phyloP scores from a whole-genome alignment of 2,797 vertebrate species.

The Avahi laniger region DNA sequence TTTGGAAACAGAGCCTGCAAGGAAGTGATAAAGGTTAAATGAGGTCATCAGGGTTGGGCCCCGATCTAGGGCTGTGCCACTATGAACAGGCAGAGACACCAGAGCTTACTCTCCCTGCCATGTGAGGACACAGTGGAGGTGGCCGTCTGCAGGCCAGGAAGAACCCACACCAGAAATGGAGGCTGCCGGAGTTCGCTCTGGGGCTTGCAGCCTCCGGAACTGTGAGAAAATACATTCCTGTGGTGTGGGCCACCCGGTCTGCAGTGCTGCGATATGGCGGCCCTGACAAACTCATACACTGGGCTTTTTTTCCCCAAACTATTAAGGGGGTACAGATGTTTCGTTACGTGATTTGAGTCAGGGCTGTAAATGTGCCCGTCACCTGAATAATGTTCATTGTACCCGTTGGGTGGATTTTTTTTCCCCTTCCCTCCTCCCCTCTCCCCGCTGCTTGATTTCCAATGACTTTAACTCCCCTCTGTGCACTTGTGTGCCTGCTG shows the following conservation, averaged over 20 bases:
- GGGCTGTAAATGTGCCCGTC: too few species aligned
- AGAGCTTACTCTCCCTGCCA: not conserved
- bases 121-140: not conserved
- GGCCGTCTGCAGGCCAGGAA: not conserved
- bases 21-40: not conserved
- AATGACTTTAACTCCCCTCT: too few species aligned
- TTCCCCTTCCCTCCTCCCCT: too few species aligned
- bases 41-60: not conserved
- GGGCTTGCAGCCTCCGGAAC: not conserved
- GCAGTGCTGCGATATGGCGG: not conserved
- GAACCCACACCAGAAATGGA: not conserved
- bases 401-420: too few species aligned
- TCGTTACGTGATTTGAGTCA: too few species aligned
- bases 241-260: too few species aligned
- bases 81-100: not conserved
- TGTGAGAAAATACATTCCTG: not conserved
- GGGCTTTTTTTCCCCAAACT: too few species aligned
- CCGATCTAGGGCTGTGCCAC: not conserved
- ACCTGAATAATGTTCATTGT: too few species aligned
- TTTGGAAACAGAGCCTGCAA: not conserved
- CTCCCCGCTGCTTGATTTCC: too few species aligned
- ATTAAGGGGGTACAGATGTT: too few species aligned
- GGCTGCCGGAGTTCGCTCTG: rapidly evolving
- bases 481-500: too few species aligned
- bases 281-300: not conserved